A percentile compares a stretch with the other conserved stretches of the same genome.
Evolutionary conservation across 2,113 vertebrate species (phyloP).

Genomic region (Crotophaga sulcirostris): DNA sequence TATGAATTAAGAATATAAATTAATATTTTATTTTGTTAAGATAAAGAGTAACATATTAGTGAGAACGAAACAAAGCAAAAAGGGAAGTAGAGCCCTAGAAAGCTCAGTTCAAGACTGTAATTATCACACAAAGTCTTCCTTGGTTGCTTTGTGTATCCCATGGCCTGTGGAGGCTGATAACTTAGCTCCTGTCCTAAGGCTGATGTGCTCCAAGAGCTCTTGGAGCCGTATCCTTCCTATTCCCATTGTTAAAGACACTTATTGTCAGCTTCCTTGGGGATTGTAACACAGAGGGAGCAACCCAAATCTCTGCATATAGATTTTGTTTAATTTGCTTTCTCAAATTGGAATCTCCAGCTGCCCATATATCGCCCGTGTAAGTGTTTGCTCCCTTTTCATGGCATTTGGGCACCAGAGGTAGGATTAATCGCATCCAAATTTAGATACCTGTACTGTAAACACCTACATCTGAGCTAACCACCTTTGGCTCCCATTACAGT

Average conservation of each 20-base stretch:
- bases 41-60: background rate
- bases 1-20: background rate
- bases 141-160: accelerated
- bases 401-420: background rate
- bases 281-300: background rate
- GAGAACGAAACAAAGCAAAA: background rate
- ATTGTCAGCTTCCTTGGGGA: background rate
- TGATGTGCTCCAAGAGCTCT: background rate
- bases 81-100: background rate
- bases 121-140: background rate
- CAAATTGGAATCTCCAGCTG: background rate
- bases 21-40: background rate
- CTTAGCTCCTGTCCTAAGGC: background rate
- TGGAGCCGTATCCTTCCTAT: background rate
- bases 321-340: background rate
- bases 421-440: background rate
- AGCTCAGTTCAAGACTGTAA: background rate
- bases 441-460: background rate
- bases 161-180: background rate
- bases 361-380: background rate
- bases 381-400: background rate
- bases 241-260: background rate
- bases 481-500: background rate
- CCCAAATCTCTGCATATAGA: background rate
- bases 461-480: background rate